These are phyloP conservation scores for Cantharis flavilabris DNA, from an alignment of 2,888 invertebrate species.

Conservation along the genomic window DNA sequence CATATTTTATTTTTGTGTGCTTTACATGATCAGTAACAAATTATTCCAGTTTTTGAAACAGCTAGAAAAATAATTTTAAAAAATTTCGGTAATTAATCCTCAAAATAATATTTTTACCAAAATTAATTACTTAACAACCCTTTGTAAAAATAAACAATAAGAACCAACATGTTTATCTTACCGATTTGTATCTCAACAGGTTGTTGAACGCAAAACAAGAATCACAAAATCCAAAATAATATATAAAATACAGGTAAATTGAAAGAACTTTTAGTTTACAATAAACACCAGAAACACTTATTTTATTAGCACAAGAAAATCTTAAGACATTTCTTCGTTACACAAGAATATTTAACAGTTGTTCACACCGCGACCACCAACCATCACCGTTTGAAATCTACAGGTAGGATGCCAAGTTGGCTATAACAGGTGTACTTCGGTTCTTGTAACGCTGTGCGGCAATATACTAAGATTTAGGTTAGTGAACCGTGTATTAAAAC, in stretches of 20 bases:
- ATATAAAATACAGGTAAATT: not conserved
- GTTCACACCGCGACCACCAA: constrained; percentile 20
- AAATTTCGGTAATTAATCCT: not conserved
- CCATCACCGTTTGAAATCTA: constrained; percentile 28
- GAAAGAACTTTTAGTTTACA: not conserved
- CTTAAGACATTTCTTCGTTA: constrained; percentile 1
- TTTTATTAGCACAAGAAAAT: not conserved
- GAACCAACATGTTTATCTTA: not conserved
- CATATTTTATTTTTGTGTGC: not conserved
- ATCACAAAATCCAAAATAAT: not conserved
- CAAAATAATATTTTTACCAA: not conserved
- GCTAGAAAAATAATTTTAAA: not conserved
- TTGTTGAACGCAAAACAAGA: not conserved
- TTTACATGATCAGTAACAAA: not conserved
- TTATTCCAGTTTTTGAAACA: not conserved
- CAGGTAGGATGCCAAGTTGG: constrained; percentile 31
- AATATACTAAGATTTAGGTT: constrained; percentile 22
- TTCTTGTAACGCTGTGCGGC: constrained; percentile 18
- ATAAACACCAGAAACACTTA: not conserved
- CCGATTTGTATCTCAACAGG: not conserved
- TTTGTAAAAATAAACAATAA: not conserved
- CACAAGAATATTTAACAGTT: constrained; percentile 16
- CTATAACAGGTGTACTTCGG: constrained; percentile 28
- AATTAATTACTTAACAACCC: not conserved
- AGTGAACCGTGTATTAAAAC: constrained; percentile 22